Evolutionary conservation across 2,113 vertebrate species (phyloP).

Genomic region (Hypanus sabinus): DNA sequence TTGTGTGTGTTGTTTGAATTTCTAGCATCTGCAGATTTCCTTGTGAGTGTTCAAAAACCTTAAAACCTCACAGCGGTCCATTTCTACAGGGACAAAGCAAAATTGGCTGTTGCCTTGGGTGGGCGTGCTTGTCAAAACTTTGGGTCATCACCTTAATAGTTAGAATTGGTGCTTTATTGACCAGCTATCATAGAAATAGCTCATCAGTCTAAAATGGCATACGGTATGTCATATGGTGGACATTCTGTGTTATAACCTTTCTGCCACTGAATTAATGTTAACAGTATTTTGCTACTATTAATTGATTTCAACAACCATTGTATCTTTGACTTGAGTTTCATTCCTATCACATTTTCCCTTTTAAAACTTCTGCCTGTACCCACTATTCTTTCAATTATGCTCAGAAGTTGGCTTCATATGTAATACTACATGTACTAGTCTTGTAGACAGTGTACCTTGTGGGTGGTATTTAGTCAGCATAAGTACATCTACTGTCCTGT

Average conservation of each 20-base stretch:
- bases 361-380: background rate
- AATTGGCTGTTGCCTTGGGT: background rate
- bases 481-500: no score
- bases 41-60: background rate
- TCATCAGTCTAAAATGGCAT: background rate
- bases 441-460: no score
- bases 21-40: no score
- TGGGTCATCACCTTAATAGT: background rate
- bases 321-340: background rate
- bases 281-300: background rate
- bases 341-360: background rate
- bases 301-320: background rate
- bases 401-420: background rate
- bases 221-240: background rate
- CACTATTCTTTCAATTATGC: background rate
- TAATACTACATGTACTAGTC: no score
- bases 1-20: no score
- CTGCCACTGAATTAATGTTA: background rate
- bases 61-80: background rate
- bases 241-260: background rate
- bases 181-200: background rate
- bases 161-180: background rate
- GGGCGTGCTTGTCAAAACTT: background rate
- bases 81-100: background rate
- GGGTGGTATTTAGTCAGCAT: no score